phyloP scores from a whole-genome alignment of 1,140 invertebrate species.

The Hormaphis cornu region DNA sequence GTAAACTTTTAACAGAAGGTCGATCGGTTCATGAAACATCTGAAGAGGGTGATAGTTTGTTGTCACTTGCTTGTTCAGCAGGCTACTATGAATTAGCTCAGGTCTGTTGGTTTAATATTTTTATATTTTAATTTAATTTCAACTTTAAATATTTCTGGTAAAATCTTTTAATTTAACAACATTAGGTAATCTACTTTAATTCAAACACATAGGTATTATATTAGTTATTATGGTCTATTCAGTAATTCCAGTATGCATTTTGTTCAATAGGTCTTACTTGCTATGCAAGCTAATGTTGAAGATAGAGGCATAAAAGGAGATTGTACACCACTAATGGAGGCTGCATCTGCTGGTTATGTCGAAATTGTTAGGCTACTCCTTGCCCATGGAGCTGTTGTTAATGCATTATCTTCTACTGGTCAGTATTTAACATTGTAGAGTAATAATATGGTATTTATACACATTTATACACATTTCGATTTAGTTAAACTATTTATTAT shows the following conservation, averaged over 20 bases:
- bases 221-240: too few species aligned
- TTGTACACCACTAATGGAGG: constrained; percentile 95
- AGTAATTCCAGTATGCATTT: too few species aligned
- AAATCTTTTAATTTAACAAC: too few species aligned
- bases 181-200: too few species aligned
- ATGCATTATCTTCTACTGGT: constrained; percentile 90
- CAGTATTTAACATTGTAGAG: constrained; percentile 38
- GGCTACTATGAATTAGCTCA: constrained; percentile 90
- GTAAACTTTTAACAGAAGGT: constrained; percentile 81
- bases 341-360: constrained; percentile 84
- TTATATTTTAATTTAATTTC: constrained; percentile 7
- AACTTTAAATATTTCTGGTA: too few species aligned
- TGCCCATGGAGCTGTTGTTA: constrained; percentile 87
- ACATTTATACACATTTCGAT: too few species aligned
- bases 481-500: too few species aligned
- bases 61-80: constrained; percentile 84
- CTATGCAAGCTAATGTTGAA: constrained; percentile 95
- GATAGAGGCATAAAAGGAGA: constrained; percentile 90
- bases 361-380: constrained; percentile 88
- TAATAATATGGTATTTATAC: too few species aligned
- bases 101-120: constrained; percentile 44
- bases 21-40: constrained; percentile 83
- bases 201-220: too few species aligned
- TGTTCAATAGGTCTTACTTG: constrained; percentile 81
- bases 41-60: constrained; percentile 83